A percentile compares a stretch with the other conserved stretches of the same genome.
Conservation (phyloP, 2,888 invertebrate genomes). For the Pseudococcus longispinus region DNA sequence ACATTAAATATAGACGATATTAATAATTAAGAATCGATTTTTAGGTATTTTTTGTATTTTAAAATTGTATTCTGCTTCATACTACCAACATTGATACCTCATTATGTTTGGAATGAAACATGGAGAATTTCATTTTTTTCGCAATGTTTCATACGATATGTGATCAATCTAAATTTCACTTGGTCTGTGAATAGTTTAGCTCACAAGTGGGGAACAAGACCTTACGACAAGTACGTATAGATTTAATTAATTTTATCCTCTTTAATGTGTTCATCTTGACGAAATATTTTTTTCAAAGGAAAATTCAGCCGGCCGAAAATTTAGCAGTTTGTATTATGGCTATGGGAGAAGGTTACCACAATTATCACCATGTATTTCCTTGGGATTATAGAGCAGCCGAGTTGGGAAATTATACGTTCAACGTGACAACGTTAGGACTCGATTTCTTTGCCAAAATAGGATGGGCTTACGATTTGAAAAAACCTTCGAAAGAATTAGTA, state of each 20-base stretch:
- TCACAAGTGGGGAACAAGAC: constrained; percentile 77
- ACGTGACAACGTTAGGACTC: constrained; percentile 68
- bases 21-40: constrained; percentile 37
- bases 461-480: constrained; percentile 80
- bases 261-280: not conserved
- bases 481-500: constrained; percentile 69
- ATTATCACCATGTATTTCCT: constrained; percentile 92
- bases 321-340: constrained; percentile 74
- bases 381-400: constrained; percentile 93
- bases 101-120: constrained; percentile 68
- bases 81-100: constrained; percentile 68
- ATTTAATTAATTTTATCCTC: not conserved
- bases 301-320: constrained; percentile 82
- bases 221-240: constrained; percentile 73
- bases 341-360: constrained; percentile 91
- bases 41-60: constrained; percentile 66
- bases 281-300: constrained; percentile 64
- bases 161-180: constrained; percentile 78
- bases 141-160: constrained; percentile 73
- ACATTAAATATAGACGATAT: not conserved
- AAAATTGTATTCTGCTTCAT: constrained; percentile 66
- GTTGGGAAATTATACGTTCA: constrained; percentile 69
- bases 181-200: constrained; percentile 92
- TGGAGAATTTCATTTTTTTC: constrained; percentile 65
- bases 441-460: constrained; percentile 66